Conservation (phyloP, 92 coral and sea anemone species). For the Meandrina meandrites region DNA sequence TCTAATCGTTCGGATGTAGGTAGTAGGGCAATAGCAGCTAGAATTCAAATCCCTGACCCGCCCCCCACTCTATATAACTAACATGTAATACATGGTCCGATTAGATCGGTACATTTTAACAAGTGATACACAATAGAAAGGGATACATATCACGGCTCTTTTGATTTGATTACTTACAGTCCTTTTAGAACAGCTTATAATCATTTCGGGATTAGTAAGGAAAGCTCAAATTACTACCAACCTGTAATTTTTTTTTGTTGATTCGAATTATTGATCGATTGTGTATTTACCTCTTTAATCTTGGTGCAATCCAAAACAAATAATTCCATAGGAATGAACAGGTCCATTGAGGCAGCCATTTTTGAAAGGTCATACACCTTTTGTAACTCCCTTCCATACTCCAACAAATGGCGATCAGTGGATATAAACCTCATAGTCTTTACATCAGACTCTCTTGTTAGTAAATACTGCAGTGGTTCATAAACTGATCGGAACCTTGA, state of each 20-base stretch:
- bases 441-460: slow-evolving; percentile 72
- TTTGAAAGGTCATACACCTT: slow-evolving; percentile 74
- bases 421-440: slow-evolving; percentile 71
- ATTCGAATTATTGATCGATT: no score
- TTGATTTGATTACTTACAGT: not conserved
- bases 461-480: slow-evolving; percentile 71
- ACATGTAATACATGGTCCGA: no score
- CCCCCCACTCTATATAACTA: no score
- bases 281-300: slow-evolving; percentile 72
- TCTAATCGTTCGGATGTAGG: no score
- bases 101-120: not conserved
- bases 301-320: slow-evolving; percentile 84
- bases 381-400: slow-evolving; percentile 84
- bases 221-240: not conserved
- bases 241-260: no score
- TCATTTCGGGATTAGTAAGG: not conserved
- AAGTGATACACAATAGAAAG: not conserved
- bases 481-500: slow-evolving; percentile 83
- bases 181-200: not conserved
- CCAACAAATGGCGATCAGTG: slow-evolving; percentile 74
- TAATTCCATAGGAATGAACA: slow-evolving; percentile 89
- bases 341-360: slow-evolving; percentile 83
- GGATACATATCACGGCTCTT: no score
- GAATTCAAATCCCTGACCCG: no score
- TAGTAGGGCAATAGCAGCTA: no score